These are phyloP conservation scores for Poeciliopsis occidentalis DNA, from an alignment of 2,113 vertebrate species.

Conservation along the genomic window DNA sequence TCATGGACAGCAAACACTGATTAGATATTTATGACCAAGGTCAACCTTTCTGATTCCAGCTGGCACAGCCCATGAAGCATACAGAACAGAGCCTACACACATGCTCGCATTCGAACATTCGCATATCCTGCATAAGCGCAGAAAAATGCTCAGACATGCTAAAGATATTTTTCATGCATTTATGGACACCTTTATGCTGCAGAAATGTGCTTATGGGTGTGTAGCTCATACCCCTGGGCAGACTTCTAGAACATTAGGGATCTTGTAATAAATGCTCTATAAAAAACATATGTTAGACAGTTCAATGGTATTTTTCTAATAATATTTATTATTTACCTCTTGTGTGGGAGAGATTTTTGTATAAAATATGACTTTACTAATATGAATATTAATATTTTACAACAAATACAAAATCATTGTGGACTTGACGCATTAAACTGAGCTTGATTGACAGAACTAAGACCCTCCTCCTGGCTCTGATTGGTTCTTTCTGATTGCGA, in stretches of 20 bases:
- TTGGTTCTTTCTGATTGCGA: too few relatives aligned
- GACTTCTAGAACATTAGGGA: not conserved
- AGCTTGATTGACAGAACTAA: too few relatives aligned
- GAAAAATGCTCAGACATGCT: constrained; percentile 25
- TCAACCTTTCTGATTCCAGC: constrained; percentile 79
- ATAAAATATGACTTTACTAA: not conserved
- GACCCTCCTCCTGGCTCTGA: too few relatives aligned
- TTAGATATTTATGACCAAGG: constrained; percentile 81
- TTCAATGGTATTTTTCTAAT: not conserved
- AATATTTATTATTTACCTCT: not conserved
- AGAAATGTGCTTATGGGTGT: constrained; percentile 15
- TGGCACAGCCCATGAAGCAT: constrained; percentile 74
- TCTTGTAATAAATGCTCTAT: not conserved
- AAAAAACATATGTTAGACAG: not conserved
- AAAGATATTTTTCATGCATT: constrained; percentile 30
- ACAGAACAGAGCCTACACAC: constrained; percentile 68
- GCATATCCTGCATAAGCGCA: constrained; percentile 2
- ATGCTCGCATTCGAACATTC: constrained; percentile 4
- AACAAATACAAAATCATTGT: not conserved
- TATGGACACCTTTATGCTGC: constrained; percentile 14
- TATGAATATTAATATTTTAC: not conserved
- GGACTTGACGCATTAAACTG: not conserved
- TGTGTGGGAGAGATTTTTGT: not conserved
- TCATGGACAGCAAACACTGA: constrained; percentile 81
- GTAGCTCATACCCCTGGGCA: not conserved